Conservation (phyloP, 30 jellyfish, hydroid and myxozoan genomes). For the Nemopilema nomurai region DNA sequence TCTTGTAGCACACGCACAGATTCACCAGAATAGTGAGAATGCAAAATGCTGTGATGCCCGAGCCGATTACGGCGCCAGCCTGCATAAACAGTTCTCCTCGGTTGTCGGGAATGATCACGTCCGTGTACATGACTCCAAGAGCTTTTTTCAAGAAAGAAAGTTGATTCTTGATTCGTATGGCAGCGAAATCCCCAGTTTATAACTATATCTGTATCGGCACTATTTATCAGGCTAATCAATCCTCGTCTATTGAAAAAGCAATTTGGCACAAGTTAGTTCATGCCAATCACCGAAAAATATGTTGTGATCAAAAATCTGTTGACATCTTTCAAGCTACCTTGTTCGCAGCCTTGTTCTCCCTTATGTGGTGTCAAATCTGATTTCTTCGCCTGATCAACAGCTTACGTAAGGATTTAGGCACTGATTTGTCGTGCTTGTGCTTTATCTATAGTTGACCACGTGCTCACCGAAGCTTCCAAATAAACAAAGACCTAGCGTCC, state of each 20-base stretch:
- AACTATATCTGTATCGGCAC: not conserved
- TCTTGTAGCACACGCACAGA: constrained; percentile 61
- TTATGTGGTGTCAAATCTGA: not conserved
- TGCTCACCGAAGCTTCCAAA: constrained; percentile 2
- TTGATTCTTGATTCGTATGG: too few relatives aligned
- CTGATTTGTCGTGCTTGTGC: not conserved
- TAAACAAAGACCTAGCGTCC: not conserved
- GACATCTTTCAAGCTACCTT: too few relatives aligned
- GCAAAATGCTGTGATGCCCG: constrained; percentile 64
- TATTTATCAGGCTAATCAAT: not conserved
- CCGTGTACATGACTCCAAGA: not conserved
- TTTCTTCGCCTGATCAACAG: not conserved
- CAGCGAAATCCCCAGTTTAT: not conserved
- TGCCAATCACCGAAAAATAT: too few relatives aligned
- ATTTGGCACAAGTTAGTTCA: not conserved
- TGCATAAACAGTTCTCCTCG: constrained; percentile 43
- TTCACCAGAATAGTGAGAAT: constrained; percentile 55
- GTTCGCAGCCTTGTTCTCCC: too few relatives aligned
- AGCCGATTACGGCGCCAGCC: constrained; percentile 73
- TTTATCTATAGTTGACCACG: constrained; percentile 29
- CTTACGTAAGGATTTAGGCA: constrained; percentile 10
- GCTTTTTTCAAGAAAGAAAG: too few relatives aligned
- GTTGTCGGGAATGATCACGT: constrained; percentile 40
- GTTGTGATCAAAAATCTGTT: too few relatives aligned
- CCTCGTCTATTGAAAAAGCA: not conserved